These are phyloP conservation scores for Hipparchia semele DNA, from an alignment of 2,888 invertebrate species.

Conservation along the genomic window DNA sequence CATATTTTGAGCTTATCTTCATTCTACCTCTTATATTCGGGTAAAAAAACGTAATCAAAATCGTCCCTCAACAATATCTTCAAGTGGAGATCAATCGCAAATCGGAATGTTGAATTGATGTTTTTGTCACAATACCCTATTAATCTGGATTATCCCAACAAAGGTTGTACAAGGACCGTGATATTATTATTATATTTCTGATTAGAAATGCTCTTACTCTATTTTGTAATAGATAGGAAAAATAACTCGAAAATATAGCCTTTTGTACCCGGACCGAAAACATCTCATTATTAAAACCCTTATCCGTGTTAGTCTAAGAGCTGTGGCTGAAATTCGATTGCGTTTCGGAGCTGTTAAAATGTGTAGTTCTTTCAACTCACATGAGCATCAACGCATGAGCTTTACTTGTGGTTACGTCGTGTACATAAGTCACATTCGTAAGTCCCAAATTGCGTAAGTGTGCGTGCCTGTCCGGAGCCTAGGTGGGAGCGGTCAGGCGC, in stretches of 20 bases:
- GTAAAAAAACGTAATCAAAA: not conserved
- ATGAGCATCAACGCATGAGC: too few species aligned
- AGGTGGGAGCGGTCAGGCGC: too few species aligned
- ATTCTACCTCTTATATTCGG: not conserved
- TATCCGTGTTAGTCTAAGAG: conserved; percentile 5
- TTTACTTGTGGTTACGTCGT: too few species aligned
- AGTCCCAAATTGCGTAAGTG: too few species aligned
- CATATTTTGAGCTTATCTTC: too few species aligned
- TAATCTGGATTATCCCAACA: conserved; percentile 30
- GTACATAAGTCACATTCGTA: too few species aligned
- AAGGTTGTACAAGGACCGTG: conserved; percentile 19
- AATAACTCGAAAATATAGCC: conserved; percentile 16
- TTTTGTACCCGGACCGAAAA: conserved; percentile 13
- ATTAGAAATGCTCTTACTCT: conserved; percentile 17
- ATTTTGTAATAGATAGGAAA: conserved; percentile 20
- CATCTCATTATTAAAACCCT: conserved; percentile 19
- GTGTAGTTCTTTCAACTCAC: not conserved
- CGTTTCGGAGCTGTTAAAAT: not conserved
- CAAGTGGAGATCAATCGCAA: conserved; percentile 26
- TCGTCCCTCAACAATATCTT: conserved; percentile 11
- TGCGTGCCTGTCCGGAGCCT: too few species aligned
- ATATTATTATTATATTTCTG: conserved; percentile 27
- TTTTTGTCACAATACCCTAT: conserved; percentile 25
- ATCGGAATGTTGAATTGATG: conserved; percentile 26
- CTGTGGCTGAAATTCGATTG: not conserved